Conservation (phyloP, 2,113 vertebrate genomes). For the Corynorhinus townsendii region DNA sequence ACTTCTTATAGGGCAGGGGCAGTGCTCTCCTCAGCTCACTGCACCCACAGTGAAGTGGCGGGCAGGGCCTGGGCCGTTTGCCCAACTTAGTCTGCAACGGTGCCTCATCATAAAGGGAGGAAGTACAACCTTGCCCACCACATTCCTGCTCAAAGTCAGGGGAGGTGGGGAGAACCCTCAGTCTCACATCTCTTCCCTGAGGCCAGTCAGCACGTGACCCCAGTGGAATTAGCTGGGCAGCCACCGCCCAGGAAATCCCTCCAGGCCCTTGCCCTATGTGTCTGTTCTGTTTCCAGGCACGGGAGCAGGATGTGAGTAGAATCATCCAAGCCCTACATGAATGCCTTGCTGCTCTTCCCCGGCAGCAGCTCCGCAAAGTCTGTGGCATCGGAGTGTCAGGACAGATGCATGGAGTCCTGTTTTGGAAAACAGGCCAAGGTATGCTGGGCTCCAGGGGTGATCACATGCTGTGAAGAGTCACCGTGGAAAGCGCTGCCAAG, state of each 20-base stretch:
- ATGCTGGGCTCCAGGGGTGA: background rate
- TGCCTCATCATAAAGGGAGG: background rate
- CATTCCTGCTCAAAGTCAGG: background rate
- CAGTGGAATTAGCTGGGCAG: background rate
- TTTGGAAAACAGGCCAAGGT: slow-evolving; percentile 92
- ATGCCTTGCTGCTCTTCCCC: slow-evolving; percentile 87
- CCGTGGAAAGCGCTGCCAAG: background rate
- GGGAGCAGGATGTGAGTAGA: slow-evolving; percentile 87
- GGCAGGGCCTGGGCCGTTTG: background rate
- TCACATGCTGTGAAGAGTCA: background rate
- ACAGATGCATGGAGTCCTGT: slow-evolving; percentile 97
- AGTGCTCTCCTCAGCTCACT: background rate
- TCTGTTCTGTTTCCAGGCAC: slow-evolving; percentile 82
- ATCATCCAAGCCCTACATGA: slow-evolving; percentile 86
- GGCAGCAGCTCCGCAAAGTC: slow-evolving; percentile 84
- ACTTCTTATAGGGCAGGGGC: background rate
- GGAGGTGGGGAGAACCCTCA: background rate
- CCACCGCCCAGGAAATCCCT: background rate
- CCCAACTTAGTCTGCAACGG: background rate
- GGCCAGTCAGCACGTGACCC: background rate
- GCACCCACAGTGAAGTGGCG: background rate
- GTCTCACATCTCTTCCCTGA: background rate
- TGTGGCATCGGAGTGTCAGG: slow-evolving; percentile 88
- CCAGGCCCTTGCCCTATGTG: background rate
- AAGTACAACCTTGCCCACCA: too few species aligned